Conservation (phyloP, 2,888 invertebrate genomes). For the Calameuta pallipes region DNA sequence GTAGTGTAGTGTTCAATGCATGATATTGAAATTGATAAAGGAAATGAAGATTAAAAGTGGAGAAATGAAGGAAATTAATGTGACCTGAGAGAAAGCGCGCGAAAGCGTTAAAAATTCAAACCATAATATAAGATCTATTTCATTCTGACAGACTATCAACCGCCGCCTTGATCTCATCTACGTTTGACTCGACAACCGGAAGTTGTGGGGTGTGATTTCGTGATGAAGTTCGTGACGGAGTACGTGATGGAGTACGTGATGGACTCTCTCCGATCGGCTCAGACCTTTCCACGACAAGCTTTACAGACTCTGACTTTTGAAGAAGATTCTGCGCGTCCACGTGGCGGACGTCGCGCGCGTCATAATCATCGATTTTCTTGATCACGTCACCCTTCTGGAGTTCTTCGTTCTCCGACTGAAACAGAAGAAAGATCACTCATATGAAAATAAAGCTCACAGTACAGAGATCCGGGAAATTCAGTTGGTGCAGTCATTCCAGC, state of each 20-base stretch:
- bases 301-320: conserved; percentile 83
- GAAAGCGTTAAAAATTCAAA: neutral
- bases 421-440: conserved; percentile 34
- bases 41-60: neutral
- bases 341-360: conserved; percentile 87
- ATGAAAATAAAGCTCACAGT: conserved; percentile 18
- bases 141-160: conserved; percentile 57
- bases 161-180: conserved; percentile 49
- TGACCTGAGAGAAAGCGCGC: neutral
- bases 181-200: conserved; percentile 49
- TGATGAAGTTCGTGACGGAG: conserved; percentile 17
- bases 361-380: conserved; percentile 89
- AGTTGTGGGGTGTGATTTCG: conserved; percentile 42
- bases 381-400: conserved; percentile 91
- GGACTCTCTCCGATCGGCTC: conserved; percentile 48
- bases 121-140: neutral
- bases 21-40: neutral
- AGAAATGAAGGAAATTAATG: neutral
- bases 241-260: conserved; percentile 40
- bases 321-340: conserved; percentile 92
- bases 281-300: conserved; percentile 84
- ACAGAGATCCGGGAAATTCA: neutral
- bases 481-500: neutral
- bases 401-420: conserved; percentile 85
- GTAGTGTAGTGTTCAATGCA: neutral